These are phyloP conservation scores for Pelobates cultripes DNA, from an alignment of 2,797 vertebrate genomes.

Conservation along the genomic window DNA sequence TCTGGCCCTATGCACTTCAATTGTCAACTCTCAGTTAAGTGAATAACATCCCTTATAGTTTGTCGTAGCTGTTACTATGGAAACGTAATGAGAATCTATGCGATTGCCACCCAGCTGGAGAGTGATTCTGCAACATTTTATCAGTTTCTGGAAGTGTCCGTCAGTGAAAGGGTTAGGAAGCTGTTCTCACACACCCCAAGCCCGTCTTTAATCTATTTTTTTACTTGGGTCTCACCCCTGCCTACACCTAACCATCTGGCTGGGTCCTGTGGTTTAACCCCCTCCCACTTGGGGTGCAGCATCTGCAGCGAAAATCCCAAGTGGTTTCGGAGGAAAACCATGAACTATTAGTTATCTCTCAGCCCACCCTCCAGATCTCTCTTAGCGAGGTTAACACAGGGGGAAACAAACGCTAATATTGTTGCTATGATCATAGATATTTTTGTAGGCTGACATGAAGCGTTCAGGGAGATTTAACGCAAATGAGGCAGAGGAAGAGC, in stretches of 20 bases:
- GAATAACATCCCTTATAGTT: too few relatives aligned
- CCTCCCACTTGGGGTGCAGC: constrained; percentile 39
- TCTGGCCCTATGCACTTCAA: too few relatives aligned
- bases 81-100: too few relatives aligned
- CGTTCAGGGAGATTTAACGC: background rate
- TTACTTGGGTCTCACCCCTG: constrained; percentile 33
- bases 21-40: too few relatives aligned
- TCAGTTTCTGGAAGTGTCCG: background rate
- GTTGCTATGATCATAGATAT: constrained; percentile 3
- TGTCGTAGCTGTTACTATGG: too few relatives aligned
- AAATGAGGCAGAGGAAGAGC: background rate
- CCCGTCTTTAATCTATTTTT: constrained; percentile 8
- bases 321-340: constrained; percentile 28
- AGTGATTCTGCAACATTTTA: too few relatives aligned
- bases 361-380: constrained; percentile 5
- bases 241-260: constrained; percentile 51
- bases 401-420: too few relatives aligned
- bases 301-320: constrained; percentile 39
- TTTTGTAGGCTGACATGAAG: background rate
- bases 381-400: background rate
- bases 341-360: constrained; percentile 20
- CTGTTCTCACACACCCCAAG: constrained; percentile 42
- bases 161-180: constrained; percentile 28
- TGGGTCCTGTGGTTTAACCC: constrained; percentile 31
- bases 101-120: too few relatives aligned